Conservation (phyloP, 2,797 vertebrate genomes). For the Fratercula arctica region DNA sequence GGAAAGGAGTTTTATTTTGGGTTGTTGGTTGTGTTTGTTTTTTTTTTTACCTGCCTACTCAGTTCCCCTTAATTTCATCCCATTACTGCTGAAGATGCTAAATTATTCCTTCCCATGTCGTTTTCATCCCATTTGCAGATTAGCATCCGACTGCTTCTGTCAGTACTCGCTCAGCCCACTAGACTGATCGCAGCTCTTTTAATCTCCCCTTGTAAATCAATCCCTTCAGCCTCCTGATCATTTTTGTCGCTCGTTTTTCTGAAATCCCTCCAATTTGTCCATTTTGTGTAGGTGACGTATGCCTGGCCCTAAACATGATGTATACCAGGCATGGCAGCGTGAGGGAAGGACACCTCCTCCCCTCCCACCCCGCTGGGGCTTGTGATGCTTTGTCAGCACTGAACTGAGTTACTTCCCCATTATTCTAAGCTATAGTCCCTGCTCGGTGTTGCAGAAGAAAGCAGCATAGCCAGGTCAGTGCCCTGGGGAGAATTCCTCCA, state of each 20-base stretch:
- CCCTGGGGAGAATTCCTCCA: slow-evolving; percentile 56
- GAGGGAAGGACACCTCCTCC: slow-evolving; percentile 63
- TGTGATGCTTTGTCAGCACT: slow-evolving; percentile 66
- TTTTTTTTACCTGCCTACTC: not conserved
- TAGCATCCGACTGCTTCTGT: slow-evolving; percentile 32
- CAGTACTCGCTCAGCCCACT: slow-evolving; percentile 11
- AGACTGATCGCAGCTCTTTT: slow-evolving; percentile 12
- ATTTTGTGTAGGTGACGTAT: slow-evolving; percentile 56
- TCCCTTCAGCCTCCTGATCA: slow-evolving; percentile 38
- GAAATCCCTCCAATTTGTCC: slow-evolving; percentile 69
- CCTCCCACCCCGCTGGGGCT: slow-evolving; percentile 60
- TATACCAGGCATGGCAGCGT: slow-evolving; percentile 57
- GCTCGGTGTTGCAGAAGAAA: slow-evolving; percentile 66
- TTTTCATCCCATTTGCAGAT: slow-evolving; percentile 58
- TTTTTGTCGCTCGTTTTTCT: slow-evolving; percentile 52
- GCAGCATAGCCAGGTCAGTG: slow-evolving; percentile 62
- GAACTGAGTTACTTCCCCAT: slow-evolving; percentile 67
- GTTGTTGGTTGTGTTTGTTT: not conserved
- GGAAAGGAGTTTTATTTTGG: not conserved
- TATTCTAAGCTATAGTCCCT: slow-evolving; percentile 63
- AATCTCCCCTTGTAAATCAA: slow-evolving; percentile 55
- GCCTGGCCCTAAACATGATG: slow-evolving; percentile 58
- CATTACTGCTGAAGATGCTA: not conserved
- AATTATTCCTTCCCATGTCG: slow-evolving; percentile 7
- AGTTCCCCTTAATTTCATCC: not conserved